Evolutionary conservation across 2,888 invertebrate species (phyloP), one percentile per base, ranked within the genome.

Genomic region (Glaucopsyche alexis): DNA sequence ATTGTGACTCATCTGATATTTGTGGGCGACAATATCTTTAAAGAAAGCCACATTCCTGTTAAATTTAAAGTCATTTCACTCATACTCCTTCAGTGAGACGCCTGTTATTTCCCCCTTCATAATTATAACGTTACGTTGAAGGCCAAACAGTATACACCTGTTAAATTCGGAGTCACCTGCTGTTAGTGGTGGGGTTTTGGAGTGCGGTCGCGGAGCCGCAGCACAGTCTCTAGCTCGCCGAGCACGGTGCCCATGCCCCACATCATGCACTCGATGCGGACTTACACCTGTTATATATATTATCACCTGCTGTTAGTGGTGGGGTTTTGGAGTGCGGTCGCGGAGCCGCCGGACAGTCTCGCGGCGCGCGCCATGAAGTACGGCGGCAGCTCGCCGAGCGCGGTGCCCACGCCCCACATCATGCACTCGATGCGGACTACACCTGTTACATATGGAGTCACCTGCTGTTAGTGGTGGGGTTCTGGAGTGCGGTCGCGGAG

Each of bases 361-460:
- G 97, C 97, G 6, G 99, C 99, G 76, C 98, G 94, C n/a, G 99
- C 99, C 99, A 99, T 99, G 90, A 99, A 99, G 94, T 99, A 99
- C 0, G 99, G 99, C 4, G 99, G 99, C 78, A 99, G 90, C 87
- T 99, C 99, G 0, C 99, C 99, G n/a, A 99, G 93, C 0, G 99
- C 99, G 0, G 99, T 99, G 6, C 99, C 98, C 38, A 97, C 95
- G 5, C 98, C 99, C 99, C 99, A 99, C 94, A 99, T 96, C 94
- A 99, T 97, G 13, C 98, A 97, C 91, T 99, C 99, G 77, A 99
- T 93, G 40, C 99, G 95, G 29, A 99, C 93, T n/a, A n/a, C n/a
- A n/a, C n/a, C n/a, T n/a, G n/a, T n/a, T n/a, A n/a, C n/a, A n/a
- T n/a, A n/a, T n/a, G n/a, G n/a, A n/a, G n/a, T n/a, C n/a, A n/a